Evolutionary conservation across 2,113 vertebrate species (phyloP).

Genomic region (Genyomyrus donnyi): DNA sequence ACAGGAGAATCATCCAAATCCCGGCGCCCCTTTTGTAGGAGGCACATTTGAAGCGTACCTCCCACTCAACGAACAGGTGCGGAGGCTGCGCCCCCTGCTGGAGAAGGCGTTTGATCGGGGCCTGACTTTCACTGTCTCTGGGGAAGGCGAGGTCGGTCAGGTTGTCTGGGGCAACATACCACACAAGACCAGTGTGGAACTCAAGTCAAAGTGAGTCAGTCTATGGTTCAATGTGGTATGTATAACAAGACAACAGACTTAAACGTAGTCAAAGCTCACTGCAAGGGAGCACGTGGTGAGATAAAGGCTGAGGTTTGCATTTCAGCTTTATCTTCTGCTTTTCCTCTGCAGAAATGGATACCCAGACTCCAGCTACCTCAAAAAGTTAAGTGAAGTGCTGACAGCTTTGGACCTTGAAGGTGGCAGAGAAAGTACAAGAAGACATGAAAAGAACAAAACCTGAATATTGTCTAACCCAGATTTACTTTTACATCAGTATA

Average conservation of each 20-base stretch:
- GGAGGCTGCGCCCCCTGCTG: slow-evolving; percentile 51
- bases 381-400: slow-evolving; percentile 44
- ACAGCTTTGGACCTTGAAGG: slow-evolving; percentile 37
- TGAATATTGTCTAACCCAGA: neutral
- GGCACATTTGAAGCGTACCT: slow-evolving; percentile 65
- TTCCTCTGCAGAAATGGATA: slow-evolving; percentile 61
- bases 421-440: slow-evolving; percentile 17
- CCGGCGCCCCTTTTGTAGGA: slow-evolving; percentile 67
- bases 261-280: neutral
- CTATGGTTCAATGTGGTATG: neutral
- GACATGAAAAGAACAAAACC: slow-evolving; percentile 3
- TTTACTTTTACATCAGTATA: neutral
- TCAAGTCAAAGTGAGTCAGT: slow-evolving; percentile 59
- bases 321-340: neutral
- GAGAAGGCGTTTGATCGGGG: slow-evolving; percentile 61
- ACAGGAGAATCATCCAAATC: slow-evolving; percentile 64
- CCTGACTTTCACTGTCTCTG: slow-evolving; percentile 65
- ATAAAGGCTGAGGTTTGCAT: neutral
- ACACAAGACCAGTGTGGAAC: slow-evolving; percentile 68
- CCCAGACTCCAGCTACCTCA: slow-evolving; percentile 65
- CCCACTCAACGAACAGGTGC: slow-evolving; percentile 52
- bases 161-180: slow-evolving; percentile 55
- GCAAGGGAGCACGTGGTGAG: neutral
- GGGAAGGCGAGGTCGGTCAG: slow-evolving; percentile 5
- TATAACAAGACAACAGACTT: neutral